Evolutionary conservation across 2,888 invertebrate species (phyloP).

Genomic region (Omphaloscelis lunosa): DNA sequence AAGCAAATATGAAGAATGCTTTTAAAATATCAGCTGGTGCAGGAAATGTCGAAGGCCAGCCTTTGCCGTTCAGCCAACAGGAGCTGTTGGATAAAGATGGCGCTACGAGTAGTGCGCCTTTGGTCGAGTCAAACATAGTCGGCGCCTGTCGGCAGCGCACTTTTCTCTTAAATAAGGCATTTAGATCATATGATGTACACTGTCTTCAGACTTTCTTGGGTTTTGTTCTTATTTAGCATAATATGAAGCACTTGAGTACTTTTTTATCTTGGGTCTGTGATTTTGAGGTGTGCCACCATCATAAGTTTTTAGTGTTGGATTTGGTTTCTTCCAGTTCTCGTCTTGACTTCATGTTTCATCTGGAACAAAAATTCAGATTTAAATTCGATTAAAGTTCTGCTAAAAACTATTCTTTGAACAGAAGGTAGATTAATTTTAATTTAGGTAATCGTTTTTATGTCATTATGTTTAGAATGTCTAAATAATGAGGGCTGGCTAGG

Average conservation of each 20-base stretch:
- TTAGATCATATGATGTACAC: conserved; percentile 87
- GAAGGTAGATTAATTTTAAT: neutral
- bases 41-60: conserved; percentile 92
- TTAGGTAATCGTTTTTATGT: neutral
- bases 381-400: neutral
- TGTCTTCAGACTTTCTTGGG: conserved; percentile 79
- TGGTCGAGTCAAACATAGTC: conserved; percentile 92
- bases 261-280: conserved; percentile 66
- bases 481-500: conserved; percentile 23
- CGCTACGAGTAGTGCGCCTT: conserved; percentile 94
- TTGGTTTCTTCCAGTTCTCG: conserved; percentile 26
- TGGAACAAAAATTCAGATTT: conserved; percentile 64
- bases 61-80: conserved; percentile 93
- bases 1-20: conserved; percentile 93
- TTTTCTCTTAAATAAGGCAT: conserved; percentile 87
- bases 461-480: neutral
- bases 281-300: conserved; percentile 52
- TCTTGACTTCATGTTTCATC: conserved; percentile 58
- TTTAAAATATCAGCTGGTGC: conserved; percentile 94
- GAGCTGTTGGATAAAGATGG: conserved; percentile 96
- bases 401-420: neutral
- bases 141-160: conserved; percentile 88
- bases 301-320: conserved; percentile 43
- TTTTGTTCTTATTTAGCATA: conserved; percentile 39
- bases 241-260: conserved; percentile 49